Conservation (phyloP, 2,888 invertebrate species). For the Oscheius sp. region DNA sequence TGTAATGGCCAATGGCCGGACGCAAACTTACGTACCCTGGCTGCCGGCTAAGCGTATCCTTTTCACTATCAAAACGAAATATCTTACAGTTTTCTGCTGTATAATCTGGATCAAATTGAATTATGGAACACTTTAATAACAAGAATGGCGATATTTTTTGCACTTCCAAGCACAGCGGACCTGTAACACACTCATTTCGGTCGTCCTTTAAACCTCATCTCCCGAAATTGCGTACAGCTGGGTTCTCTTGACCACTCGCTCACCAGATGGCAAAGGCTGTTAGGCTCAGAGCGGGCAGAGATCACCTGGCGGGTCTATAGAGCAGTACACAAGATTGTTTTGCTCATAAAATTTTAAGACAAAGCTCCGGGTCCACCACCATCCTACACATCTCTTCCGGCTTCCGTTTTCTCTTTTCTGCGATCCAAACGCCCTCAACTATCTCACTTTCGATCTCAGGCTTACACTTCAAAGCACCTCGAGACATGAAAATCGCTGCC, state of each 20-base stretch:
- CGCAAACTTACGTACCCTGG: too few relatives aligned
- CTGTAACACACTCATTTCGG: too few relatives aligned
- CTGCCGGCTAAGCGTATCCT: too few relatives aligned
- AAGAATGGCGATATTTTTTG: too few relatives aligned
- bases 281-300: conserved; percentile 3
- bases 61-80: too few relatives aligned
- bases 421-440: conserved; percentile 17
- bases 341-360: conserved; percentile 24
- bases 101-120: too few relatives aligned
- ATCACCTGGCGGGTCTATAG: too few relatives aligned
- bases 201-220: background rate
- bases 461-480: conserved; percentile 16
- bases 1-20: too few relatives aligned
- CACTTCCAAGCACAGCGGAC: too few relatives aligned
- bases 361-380: conserved; percentile 12
- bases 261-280: background rate
- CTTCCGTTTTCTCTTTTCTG: conserved; percentile 3
- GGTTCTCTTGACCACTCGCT: conserved; percentile 3
- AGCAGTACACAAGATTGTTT: conserved; percentile 28
- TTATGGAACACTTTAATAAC: too few relatives aligned
- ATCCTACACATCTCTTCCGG: conserved; percentile 17
- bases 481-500: conserved; percentile 10
- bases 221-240: conserved; percentile 2
- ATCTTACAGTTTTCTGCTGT: too few relatives aligned
- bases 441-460: conserved; percentile 27